phyloP scores from a whole-genome alignment of 2,113 vertebrate genomes.

The Scomber japonicus region DNA sequence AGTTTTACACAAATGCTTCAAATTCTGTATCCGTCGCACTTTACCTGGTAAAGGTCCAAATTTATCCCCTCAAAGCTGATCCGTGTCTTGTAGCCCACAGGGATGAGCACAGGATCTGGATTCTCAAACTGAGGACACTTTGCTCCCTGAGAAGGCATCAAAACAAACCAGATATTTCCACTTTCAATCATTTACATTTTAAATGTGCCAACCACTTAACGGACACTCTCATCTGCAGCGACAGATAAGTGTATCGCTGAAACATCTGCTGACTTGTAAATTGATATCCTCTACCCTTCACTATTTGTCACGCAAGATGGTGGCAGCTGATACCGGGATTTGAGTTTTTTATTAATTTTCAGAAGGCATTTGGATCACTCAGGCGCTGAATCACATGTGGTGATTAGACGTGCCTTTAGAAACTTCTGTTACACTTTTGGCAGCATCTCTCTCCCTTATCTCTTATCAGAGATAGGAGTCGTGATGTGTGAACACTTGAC shows the following conservation, averaged over 20 bases:
- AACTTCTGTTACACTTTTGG: conserved; percentile 25
- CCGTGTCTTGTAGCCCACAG: conserved; percentile 86
- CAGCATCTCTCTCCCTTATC: background rate
- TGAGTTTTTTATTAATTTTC: conserved; percentile 58
- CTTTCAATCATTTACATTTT: conserved; percentile 55
- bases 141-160: conserved; percentile 80
- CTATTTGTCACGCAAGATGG: conserved; percentile 72
- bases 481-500: background rate
- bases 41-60: conserved; percentile 85
- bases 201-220: conserved; percentile 62
- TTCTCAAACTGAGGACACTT: conserved; percentile 92
- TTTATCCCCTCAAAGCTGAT: conserved; percentile 92
- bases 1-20: conserved; percentile 1
- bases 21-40: background rate
- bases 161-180: conserved; percentile 43
- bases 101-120: conserved; percentile 89
- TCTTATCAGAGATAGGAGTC: background rate
- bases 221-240: conserved; percentile 51
- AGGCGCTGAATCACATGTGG: background rate
- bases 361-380: conserved; percentile 35
- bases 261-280: conserved; percentile 77
- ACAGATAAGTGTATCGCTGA: conserved; percentile 67
- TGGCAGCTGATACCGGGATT: conserved; percentile 72
- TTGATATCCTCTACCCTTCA: conserved; percentile 61
- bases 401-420: conserved; percentile 32